Evolutionary conservation across 2,888 invertebrate species (phyloP), one percentile per base, ranked within the genome.

Genomic region (Rosalia funebris): DNA sequence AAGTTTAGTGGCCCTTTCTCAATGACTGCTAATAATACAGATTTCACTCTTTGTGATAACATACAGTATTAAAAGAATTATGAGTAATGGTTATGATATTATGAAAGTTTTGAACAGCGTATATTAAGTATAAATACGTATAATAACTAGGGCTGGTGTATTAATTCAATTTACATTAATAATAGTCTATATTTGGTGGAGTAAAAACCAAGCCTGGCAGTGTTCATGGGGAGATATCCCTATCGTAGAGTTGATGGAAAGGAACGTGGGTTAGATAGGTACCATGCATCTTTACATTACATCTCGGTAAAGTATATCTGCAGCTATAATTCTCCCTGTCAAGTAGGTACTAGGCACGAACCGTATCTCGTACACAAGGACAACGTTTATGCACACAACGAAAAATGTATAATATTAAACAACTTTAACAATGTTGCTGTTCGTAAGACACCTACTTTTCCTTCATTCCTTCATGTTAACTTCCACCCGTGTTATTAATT

Each of bases 221-320:
- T 25, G 3, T 7, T 3, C 7, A 25, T 7, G 25, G 25, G 41
- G 50, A 63, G 47, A 63, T 53, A 58, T 45, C 57, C 41, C 60
- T 70, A 73, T 62, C 72, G 67, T 63, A 66, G 64, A 73, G 71
- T 75, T 75, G 76, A 70, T 74, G 77, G 70, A 78, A 74, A 79
- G 75, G 72, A 77, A 79, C 79, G 80, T 80, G 79, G 79, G 80
- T 76, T 79, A 79, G 79, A 79, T 79, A 78, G 76, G 75, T 74
- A 78, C 77, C 75, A 77, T 77, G 77, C 74, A 79, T 80, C 79
- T 78, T 74, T 74, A 77, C 79, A 77, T 79, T 77, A 79, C 79
- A 80, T 80, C 79, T 80, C 77, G 72, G 71, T 72, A 65, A 68
- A 72, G 75, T 79, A 77, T 80, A 80, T 80, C 80, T 80, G 61